Conservation (phyloP, 2,888 invertebrate genomes). For the Perizoma affinitatum region DNA sequence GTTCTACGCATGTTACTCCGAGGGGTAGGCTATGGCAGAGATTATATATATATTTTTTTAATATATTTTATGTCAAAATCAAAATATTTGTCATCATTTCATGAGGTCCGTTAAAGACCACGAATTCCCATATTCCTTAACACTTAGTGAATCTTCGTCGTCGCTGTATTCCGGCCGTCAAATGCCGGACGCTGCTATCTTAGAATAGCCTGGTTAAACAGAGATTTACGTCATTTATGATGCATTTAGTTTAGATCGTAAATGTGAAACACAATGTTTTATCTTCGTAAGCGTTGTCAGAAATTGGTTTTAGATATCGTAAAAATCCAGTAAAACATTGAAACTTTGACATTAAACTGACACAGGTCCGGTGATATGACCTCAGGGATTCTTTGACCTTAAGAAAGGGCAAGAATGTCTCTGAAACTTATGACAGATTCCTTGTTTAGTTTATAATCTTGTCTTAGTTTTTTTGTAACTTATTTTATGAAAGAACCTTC, state of each 20-base stretch:
- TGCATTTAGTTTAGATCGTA: conserved; percentile 10
- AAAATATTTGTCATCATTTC: too few relatives aligned
- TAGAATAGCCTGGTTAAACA: too few relatives aligned
- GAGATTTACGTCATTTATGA: not conserved
- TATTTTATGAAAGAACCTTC: too few relatives aligned
- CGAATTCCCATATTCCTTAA: too few relatives aligned
- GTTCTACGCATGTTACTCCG: too few relatives aligned
- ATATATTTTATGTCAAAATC: too few relatives aligned
- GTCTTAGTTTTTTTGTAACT: not conserved
- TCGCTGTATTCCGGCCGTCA: too few relatives aligned
- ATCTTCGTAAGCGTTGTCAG: conserved; percentile 9
- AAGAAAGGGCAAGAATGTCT: not conserved
- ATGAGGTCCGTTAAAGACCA: too few relatives aligned
- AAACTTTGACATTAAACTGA: conserved; percentile 4
- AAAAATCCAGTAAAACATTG: conserved; percentile 13
- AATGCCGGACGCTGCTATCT: too few relatives aligned
- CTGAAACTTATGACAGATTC: not conserved
- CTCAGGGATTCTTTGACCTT: conserved; percentile 3
- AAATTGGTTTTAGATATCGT: conserved; percentile 14
- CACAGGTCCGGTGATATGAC: conserved; percentile 2
- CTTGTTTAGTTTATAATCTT: not conserved
- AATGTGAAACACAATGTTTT: conserved; percentile 22
- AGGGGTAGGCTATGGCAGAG: too few relatives aligned
- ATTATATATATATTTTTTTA: too few relatives aligned
- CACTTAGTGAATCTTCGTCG: too few relatives aligned